These are phyloP conservation scores for Antrozous pallidus DNA, from an alignment of 2,797 vertebrate species.

Conservation along the genomic window DNA sequence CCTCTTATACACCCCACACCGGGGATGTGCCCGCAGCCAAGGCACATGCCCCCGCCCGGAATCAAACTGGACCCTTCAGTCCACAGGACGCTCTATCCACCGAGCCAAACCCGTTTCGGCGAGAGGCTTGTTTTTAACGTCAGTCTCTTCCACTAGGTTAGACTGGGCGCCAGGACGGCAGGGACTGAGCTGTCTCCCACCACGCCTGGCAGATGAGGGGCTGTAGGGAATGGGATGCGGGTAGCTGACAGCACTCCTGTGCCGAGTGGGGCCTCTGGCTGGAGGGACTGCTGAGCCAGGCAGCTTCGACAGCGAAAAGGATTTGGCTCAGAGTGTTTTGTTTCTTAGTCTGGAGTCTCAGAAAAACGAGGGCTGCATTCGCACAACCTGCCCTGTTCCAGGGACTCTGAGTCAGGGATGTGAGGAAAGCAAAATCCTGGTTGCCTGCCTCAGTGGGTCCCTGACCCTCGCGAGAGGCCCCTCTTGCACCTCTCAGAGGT, in stretches of 20 bases:
- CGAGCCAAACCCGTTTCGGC: too few relatives aligned
- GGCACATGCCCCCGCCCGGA: too few relatives aligned
- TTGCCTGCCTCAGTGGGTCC: not conserved
- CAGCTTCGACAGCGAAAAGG: not conserved
- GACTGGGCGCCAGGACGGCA: not conserved
- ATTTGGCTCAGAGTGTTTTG: not conserved
- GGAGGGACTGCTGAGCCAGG: not conserved
- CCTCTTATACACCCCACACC: too few relatives aligned
- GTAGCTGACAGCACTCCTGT: not conserved
- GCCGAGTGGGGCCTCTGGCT: not conserved
- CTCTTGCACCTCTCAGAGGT: not conserved
- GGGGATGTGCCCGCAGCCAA: too few relatives aligned
- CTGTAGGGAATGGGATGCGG: too few relatives aligned
- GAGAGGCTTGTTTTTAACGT: not conserved
- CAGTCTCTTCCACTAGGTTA: not conserved
- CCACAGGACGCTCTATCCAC: too few relatives aligned
- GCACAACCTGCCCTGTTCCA: not conserved
- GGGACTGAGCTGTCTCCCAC: not conserved
- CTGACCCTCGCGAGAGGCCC: not conserved
- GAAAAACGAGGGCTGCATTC: not conserved
- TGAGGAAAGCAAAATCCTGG: too few relatives aligned
- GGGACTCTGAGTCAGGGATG: not conserved
- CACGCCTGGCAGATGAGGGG: rapidly evolving
- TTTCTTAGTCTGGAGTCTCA: not conserved
- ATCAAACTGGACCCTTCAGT: too few relatives aligned